Percentiles rank a stretch among this genome's conserved stretches.
Evolutionary conservation across 2,888 invertebrate species (phyloP).

Genomic region (Steromphala cineraria): DNA sequence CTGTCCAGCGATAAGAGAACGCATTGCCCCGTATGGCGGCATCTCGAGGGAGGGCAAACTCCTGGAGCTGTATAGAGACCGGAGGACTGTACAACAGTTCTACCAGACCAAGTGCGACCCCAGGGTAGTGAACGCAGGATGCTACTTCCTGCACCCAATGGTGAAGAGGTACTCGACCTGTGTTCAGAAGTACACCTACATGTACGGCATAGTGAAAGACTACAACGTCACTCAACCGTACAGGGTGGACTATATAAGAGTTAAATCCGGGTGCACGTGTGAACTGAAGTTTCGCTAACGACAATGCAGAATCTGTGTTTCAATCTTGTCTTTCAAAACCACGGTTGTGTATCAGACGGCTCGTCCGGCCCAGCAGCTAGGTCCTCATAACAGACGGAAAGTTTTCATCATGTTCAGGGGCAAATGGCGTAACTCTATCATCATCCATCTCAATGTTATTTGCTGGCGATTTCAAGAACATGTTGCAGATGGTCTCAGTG

Average conservation of each 20-base stretch:
- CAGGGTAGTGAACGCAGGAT: slow-evolving; percentile 84
- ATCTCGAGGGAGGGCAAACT: slow-evolving; percentile 80
- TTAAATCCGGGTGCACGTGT: slow-evolving; percentile 90
- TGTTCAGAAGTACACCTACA: slow-evolving; percentile 88
- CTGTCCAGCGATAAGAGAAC: slow-evolving; percentile 87
- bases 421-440: not conserved
- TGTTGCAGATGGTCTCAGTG: not conserved
- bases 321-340: slow-evolving; percentile 15
- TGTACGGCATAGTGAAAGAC: slow-evolving; percentile 88
- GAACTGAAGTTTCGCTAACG: slow-evolving; percentile 78
- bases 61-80: slow-evolving; percentile 85
- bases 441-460: not conserved
- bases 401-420: not conserved
- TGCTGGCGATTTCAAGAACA: not conserved
- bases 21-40: slow-evolving; percentile 87
- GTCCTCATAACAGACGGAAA: not conserved
- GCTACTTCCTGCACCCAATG: slow-evolving; percentile 84
- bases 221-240: slow-evolving; percentile 79
- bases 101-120: slow-evolving; percentile 87
- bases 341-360: slow-evolving; percentile 14
- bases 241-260: slow-evolving; percentile 88
- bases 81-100: slow-evolving; percentile 79
- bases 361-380: not conserved
- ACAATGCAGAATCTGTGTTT: slow-evolving; percentile 6
- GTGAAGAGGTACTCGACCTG: slow-evolving; percentile 84